These are phyloP conservation scores for Sisyra nigra DNA, from an alignment of 2,888 invertebrate genomes.

Conservation along the genomic window DNA sequence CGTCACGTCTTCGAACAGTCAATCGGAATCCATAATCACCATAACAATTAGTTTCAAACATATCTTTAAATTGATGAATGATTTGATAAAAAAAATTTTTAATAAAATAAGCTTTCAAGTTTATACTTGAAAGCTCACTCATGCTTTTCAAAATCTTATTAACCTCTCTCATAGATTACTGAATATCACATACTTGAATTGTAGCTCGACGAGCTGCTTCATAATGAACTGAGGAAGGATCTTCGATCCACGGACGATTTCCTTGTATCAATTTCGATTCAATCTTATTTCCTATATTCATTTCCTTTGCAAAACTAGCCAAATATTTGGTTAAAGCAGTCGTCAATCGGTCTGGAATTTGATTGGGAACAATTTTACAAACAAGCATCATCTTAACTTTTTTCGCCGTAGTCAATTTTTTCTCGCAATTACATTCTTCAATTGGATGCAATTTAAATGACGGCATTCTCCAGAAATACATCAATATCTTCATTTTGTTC, in stretches of 20 bases:
- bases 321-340: conserved; percentile 17
- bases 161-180: too few species aligned
- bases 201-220: conserved; percentile 27
- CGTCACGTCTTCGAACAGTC: too few species aligned
- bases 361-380: conserved; percentile 25
- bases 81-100: too few species aligned
- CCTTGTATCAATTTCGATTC: conserved; percentile 18
- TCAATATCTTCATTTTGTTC: conserved; percentile 25
- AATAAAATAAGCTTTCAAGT: too few species aligned
- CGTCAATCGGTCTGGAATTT: conserved; percentile 19
- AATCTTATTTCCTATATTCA: conserved; percentile 22
- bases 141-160: too few species aligned
- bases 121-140: too few species aligned
- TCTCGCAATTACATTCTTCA: conserved; percentile 22
- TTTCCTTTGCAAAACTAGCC: conserved; percentile 17
- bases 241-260: conserved; percentile 27
- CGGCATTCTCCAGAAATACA: conserved; percentile 29
- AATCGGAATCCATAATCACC: too few species aligned
- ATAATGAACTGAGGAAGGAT: conserved; percentile 23
- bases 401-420: conserved; percentile 15
- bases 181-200: conserved; percentile 22
- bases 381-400: conserved; percentile 22
- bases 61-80: too few species aligned
- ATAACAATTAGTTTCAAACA: too few species aligned
- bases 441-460: conserved; percentile 21